Percentiles rank a stretch among this genome's conserved stretches.
Evolutionary conservation across 2,797 vertebrate genomes (phyloP).

Genomic region (Potorous gilbertii): DNA sequence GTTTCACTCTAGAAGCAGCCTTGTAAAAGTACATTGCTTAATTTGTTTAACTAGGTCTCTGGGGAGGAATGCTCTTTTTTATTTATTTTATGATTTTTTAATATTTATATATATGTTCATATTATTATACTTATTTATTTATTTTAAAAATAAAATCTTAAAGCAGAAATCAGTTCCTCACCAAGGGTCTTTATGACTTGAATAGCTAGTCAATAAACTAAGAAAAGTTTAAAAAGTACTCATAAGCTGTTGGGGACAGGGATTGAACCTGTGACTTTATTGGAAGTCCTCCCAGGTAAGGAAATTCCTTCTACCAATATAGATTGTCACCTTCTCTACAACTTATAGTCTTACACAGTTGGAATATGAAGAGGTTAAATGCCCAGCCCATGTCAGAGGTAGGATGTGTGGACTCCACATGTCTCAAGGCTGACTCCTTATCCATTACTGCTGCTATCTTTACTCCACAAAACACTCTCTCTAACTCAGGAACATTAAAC

Average conservation of each 20-base stretch:
- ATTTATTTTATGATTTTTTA: background rate
- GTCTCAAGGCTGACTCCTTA: background rate
- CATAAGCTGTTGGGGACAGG: background rate
- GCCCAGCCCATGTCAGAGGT: background rate
- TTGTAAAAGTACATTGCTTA: constrained; percentile 52
- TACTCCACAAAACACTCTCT: background rate
- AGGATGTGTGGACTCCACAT: background rate
- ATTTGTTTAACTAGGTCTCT: constrained; percentile 56
- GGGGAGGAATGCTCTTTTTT: constrained; percentile 57
- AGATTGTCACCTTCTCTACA: background rate
- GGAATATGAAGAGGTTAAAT: background rate
- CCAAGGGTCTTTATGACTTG: constrained; percentile 38
- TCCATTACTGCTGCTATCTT: background rate
- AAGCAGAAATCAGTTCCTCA: constrained; percentile 55
- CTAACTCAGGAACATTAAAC: background rate
- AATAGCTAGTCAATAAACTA: constrained; percentile 55
- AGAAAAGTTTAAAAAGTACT: constrained; percentile 37
- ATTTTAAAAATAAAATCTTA: constrained; percentile 64
- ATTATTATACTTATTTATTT: no score
- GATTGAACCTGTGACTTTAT: constrained; percentile 52
- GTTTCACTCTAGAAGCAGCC: constrained; percentile 41
- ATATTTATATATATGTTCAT: no score
- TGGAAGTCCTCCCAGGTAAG: background rate
- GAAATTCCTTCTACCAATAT: background rate
- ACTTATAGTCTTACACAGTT: background rate